phyloP scores from a whole-genome alignment of 2,113 vertebrate genomes.

The Thalassoma bifasciatum region DNA sequence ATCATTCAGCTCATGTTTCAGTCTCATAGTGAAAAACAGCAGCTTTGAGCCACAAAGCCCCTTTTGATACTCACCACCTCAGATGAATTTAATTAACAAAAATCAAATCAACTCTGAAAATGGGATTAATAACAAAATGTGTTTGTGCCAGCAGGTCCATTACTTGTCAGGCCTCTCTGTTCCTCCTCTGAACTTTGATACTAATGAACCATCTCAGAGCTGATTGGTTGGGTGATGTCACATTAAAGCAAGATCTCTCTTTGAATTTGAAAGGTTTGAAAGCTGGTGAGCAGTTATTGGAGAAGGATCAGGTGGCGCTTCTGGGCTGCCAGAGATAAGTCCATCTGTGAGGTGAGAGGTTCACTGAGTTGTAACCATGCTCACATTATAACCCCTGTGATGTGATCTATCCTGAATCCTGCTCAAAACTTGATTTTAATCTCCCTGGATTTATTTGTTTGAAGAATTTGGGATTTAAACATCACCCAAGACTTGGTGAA shows the following conservation, averaged over 20 bases:
- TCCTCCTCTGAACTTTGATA: conserved; percentile 1
- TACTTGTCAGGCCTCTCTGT: background rate
- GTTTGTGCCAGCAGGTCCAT: background rate
- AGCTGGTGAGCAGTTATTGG: conserved; percentile 30
- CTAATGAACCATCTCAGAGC: conserved; percentile 6
- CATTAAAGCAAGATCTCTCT: conserved; percentile 37
- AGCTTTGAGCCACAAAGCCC: background rate
- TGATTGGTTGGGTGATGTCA: conserved; percentile 13
- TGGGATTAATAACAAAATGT: too few species aligned
- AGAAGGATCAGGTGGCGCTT: conserved; percentile 52
- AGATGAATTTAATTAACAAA: conserved; percentile 41
- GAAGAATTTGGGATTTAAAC: too few species aligned
- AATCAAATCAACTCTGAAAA: conserved; percentile 11
- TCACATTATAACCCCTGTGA: background rate
- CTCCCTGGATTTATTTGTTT: background rate
- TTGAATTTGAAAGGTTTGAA: conserved; percentile 51
- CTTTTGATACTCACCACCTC: conserved; percentile 26
- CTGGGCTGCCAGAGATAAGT: conserved; percentile 56
- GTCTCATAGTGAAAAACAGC: background rate
- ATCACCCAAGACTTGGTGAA: too few species aligned
- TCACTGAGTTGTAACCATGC: conserved; percentile 3
- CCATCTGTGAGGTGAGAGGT: conserved; percentile 28
- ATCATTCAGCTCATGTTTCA: background rate
- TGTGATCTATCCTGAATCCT: background rate
- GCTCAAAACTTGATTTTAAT: background rate